Conservation (phyloP, 2,797 vertebrate genomes). For the Peromyscus aztecus region DNA sequence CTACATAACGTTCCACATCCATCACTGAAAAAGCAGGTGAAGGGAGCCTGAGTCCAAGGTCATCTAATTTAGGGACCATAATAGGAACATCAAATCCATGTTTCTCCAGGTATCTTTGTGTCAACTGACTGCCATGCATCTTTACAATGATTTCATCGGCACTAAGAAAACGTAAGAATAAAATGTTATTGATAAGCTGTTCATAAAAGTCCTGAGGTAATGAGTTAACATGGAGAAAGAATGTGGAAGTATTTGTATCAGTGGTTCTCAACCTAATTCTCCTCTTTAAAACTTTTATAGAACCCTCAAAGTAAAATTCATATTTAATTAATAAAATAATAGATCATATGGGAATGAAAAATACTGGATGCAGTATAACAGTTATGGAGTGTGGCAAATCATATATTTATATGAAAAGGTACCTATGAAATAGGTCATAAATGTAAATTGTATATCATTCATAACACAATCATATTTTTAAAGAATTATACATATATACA, state of each 20-base stretch:
- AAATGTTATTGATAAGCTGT: slow-evolving; percentile 1
- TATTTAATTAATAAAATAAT: slow-evolving; percentile 1
- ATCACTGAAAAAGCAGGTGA: slow-evolving; percentile 93
- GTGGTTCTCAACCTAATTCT: slow-evolving; percentile 50
- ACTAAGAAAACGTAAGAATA: slow-evolving; percentile 85
- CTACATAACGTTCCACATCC: slow-evolving; percentile 98
- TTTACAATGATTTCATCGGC: slow-evolving; percentile 95
- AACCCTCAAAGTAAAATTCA: neutral
- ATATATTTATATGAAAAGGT: neutral
- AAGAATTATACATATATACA: neutral
- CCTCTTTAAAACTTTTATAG: slow-evolving; percentile 14
- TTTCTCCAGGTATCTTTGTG: slow-evolving; percentile 96
- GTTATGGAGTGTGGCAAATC: neutral
- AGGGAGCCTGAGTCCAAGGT: slow-evolving; percentile 95
- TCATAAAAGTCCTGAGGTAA: slow-evolving; percentile 18
- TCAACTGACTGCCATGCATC: slow-evolving; percentile 96
- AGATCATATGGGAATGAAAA: neutral
- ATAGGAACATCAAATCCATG: slow-evolving; percentile 97
- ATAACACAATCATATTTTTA: slow-evolving; percentile 17
- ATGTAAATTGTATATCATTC: neutral
- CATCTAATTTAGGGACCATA: slow-evolving; percentile 94
- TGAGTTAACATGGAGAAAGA: slow-evolving; percentile 1
- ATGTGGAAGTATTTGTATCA: neutral
- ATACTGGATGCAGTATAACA: neutral
- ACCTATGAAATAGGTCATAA: neutral